Conservation (phyloP, 2,888 invertebrate genomes). For the Orthosia cruda region DNA sequence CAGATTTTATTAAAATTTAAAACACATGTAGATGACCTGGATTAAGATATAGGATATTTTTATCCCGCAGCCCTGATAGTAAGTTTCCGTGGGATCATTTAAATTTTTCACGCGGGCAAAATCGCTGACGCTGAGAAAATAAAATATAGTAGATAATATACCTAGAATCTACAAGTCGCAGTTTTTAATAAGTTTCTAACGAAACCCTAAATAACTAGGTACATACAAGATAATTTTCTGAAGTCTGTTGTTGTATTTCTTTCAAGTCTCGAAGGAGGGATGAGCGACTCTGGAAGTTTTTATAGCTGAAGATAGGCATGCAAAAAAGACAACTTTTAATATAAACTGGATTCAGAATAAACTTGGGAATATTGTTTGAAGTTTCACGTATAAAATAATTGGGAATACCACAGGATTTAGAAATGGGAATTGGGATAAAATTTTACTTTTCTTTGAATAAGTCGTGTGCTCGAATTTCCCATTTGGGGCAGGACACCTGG, state of each 20-base stretch:
- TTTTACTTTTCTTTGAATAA: background rate
- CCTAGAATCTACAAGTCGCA: too few species aligned
- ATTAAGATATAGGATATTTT: too few species aligned
- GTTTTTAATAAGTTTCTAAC: background rate
- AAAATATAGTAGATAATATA: too few species aligned
- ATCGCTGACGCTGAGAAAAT: too few species aligned
- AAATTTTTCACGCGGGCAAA: too few species aligned
- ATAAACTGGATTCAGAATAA: conserved; percentile 34
- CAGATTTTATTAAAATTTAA: too few species aligned
- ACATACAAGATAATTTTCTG: conserved; percentile 13
- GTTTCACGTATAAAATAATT: conserved; percentile 24
- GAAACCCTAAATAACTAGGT: background rate
- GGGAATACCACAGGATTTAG: conserved; percentile 1
- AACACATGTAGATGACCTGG: too few species aligned
- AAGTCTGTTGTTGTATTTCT: conserved; percentile 19
- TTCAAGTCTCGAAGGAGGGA: conserved; percentile 34
- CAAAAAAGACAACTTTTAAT: conserved; percentile 41
- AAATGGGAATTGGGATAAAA: background rate
- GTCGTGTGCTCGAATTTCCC: too few species aligned
- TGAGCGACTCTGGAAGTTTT: conserved; percentile 32
- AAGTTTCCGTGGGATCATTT: too few species aligned
- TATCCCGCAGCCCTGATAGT: too few species aligned
- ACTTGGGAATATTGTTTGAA: conserved; percentile 36
- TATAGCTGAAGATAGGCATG: conserved; percentile 7
- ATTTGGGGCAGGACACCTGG: too few species aligned